phyloP scores from a whole-genome alignment of 2,113 vertebrate genomes.

The Asarcornis scutulata region DNA sequence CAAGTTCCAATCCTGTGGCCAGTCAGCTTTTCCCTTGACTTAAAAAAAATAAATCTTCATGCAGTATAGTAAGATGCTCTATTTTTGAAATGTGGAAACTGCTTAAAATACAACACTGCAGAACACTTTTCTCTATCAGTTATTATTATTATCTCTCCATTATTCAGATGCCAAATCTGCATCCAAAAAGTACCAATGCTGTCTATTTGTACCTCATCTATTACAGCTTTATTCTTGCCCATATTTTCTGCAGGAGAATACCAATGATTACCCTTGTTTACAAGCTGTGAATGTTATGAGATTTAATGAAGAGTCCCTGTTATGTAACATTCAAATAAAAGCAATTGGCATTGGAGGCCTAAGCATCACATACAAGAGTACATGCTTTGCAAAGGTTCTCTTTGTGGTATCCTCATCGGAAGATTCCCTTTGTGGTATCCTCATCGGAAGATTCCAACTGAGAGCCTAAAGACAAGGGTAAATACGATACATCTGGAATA shows the following conservation, averaged over 20 bases:
- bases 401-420: neutral
- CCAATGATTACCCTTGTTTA: neutral
- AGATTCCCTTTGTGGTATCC: neutral
- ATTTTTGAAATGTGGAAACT: neutral
- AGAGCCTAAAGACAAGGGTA: neutral
- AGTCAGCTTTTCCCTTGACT: neutral
- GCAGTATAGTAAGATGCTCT: neutral
- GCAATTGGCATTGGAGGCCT: neutral
- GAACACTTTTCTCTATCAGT: neutral
- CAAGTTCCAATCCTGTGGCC: neutral
- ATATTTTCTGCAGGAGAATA: neutral
- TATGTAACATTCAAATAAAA: neutral
- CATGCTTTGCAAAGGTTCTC: neutral
- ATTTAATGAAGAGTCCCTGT: neutral
- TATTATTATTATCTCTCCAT: neutral
- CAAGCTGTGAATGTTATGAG: neutral
- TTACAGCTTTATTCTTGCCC: neutral
- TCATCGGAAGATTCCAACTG: neutral
- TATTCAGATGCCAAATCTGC: neutral
- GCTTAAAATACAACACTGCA: neutral
- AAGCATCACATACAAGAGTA: neutral
- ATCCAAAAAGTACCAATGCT: neutral
- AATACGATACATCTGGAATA: neutral
- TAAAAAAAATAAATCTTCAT: neutral
- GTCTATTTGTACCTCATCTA: neutral